These are phyloP conservation scores for Pectinophora gossypiella DNA, from an alignment of 1,140 invertebrate genomes.

Conservation along the genomic window DNA sequence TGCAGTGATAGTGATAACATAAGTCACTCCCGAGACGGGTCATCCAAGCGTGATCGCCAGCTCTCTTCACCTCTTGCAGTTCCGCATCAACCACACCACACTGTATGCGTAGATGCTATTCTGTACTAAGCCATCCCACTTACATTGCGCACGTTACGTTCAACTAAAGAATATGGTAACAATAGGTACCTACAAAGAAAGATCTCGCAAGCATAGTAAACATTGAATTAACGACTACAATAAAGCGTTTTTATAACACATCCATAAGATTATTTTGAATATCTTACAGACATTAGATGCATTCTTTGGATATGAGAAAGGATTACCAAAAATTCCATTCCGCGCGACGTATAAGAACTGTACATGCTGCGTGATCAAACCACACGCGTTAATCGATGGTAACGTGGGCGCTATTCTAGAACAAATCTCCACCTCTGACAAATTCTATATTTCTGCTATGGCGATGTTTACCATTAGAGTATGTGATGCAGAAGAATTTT, in stretches of 20 bases:
- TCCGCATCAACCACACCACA: too few species aligned
- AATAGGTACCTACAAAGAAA: neutral
- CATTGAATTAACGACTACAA: neutral
- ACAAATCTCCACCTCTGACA: conserved; percentile 82
- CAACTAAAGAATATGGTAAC: neutral
- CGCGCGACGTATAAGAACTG: conserved; percentile 80
- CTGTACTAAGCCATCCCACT: too few species aligned
- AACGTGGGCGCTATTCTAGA: conserved; percentile 84
- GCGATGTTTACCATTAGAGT: conserved; percentile 87
- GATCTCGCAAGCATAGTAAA: too few species aligned
- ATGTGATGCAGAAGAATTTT: conserved; percentile 90
- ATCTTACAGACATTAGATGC: conserved; percentile 55
- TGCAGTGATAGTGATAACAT: too few species aligned
- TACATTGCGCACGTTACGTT: too few species aligned
- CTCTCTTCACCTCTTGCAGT: too few species aligned
- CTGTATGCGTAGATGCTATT: too few species aligned
- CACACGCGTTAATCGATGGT: conserved; percentile 88
- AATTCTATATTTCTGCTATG: conserved; percentile 87
- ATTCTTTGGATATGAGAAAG: conserved; percentile 78
- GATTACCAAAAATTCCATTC: conserved; percentile 62
- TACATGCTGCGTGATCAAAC: conserved; percentile 94
- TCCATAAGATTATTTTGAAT: neutral
- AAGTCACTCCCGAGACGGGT: too few species aligned
- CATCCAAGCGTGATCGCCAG: too few species aligned
- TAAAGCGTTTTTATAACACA: neutral